Evolutionary conservation across 2,888 invertebrate species (phyloP), one percentile per base, ranked within the genome.

Genomic region (Macrosiphum euphorbiae): DNA sequence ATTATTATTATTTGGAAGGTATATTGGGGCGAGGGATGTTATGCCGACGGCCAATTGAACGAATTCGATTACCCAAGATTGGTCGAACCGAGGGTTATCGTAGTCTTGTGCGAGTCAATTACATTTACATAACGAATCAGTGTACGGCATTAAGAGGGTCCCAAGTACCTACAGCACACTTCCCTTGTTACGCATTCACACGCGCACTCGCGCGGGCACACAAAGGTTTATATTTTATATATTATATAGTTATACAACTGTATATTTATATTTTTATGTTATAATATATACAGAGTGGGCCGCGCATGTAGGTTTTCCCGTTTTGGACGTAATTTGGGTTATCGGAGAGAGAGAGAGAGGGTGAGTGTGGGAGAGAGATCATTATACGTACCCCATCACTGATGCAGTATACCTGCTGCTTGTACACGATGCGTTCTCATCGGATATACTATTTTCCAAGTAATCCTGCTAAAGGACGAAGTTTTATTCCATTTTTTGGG

Each of bases 111-210:
- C 87, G 87, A 92, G 92, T 92, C 92, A 92, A 92, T 92, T 92
- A 67, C 92, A 92, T 92, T 92, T 92, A 87, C 92, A 87, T 92
- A 92, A 92, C 92, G 92, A 92, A 92, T 92, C 91, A 87, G 86
- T 86, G 86, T 92, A 61, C 86, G 35, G 78, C 35, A 84, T 52
- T 84, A 52, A n/a, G 90, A 16, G 84, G 88, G 88, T 50, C 5
- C 41, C 50, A 41, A 52, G 84, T 52, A 26, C n/a, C 78, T 78
- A 35, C 55, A 16, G 41, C 58, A 47, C 52, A 35, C 84, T 84
- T 52, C 52, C 90, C 84, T 84, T 52, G 52, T 84, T 84, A 84
- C 90, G 84, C 28, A 47, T 44, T 86, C 44, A 44, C 26, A n/a
- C 50, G n/a, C 87, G 13, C 26, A 13, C 16, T 16, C 41, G 4